phyloP scores from a whole-genome alignment of 2,797 vertebrate species.

The Schizopygopsis pylzovi region DNA sequence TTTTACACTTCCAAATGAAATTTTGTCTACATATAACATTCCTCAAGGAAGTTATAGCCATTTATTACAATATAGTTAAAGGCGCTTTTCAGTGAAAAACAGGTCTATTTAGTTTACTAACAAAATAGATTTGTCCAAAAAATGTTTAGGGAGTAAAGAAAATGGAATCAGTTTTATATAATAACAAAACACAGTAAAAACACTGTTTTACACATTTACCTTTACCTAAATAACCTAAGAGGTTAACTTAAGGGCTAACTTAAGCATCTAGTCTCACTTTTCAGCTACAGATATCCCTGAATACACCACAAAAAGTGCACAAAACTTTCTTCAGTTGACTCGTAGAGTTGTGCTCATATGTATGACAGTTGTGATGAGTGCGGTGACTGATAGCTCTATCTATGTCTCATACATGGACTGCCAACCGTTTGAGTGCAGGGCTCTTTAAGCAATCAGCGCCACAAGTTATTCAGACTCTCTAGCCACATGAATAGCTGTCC shows the following conservation, averaged over 20 bases:
- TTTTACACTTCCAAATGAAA: too few relatives aligned
- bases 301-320: neutral
- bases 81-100: too few relatives aligned
- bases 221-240: neutral
- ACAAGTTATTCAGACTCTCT: constrained; percentile 52
- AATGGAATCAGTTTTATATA: too few relatives aligned
- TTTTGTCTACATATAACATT: too few relatives aligned
- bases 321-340: constrained; percentile 3
- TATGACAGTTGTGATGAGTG: constrained; percentile 26
- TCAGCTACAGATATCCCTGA: neutral
- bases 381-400: constrained; percentile 35
- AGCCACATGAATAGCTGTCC: constrained; percentile 53
- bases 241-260: neutral
- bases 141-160: too few relatives aligned
- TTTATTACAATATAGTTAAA: too few relatives aligned
- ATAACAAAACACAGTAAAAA: too few relatives aligned
- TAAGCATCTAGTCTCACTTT: neutral
- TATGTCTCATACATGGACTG: constrained; percentile 37
- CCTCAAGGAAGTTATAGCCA: too few relatives aligned
- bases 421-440: constrained; percentile 14
- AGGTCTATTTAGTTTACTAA: too few relatives aligned
- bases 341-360: neutral
- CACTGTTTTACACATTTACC: neutral
- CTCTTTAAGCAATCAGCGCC: constrained; percentile 18
- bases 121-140: too few relatives aligned